These are phyloP conservation scores for Aspidiotus destructor DNA, from an alignment of 2,888 invertebrate genomes.

Conservation along the genomic window DNA sequence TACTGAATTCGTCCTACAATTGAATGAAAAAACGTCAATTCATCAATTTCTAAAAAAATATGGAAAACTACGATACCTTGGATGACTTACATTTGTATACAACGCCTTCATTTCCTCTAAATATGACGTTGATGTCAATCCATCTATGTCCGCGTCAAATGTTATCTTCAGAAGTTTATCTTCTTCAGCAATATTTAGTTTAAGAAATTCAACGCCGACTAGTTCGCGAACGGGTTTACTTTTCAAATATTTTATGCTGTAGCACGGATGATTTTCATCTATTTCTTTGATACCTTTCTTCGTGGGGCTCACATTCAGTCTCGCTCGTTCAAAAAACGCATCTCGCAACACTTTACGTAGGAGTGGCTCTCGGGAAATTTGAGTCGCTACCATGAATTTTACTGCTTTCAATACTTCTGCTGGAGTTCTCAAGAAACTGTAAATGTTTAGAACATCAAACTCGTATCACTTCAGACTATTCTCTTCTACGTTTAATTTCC, in stretches of 20 bases:
- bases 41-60: conserved; percentile 17
- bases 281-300: conserved; percentile 87
- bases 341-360: conserved; percentile 76
- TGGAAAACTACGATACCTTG: not conserved
- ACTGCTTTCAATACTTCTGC: conserved; percentile 83
- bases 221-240: conserved; percentile 87
- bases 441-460: conserved; percentile 7
- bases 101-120: conserved; percentile 82
- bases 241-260: conserved; percentile 77
- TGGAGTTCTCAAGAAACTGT: conserved; percentile 54
- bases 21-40: conserved; percentile 13
- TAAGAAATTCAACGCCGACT: conserved; percentile 80
- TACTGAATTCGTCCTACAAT: conserved; percentile 80
- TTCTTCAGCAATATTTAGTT: conserved; percentile 67
- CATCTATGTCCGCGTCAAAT: conserved; percentile 66
- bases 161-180: conserved; percentile 67
- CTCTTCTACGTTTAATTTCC: conserved; percentile 33
- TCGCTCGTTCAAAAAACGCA: conserved; percentile 78
- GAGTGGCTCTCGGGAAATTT: conserved; percentile 82
- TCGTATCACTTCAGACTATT: too few relatives aligned
- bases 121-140: conserved; percentile 62
- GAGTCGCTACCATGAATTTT: conserved; percentile 88
- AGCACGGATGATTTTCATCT: conserved; percentile 86
- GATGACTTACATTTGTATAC: conserved; percentile 57
- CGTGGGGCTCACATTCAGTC: conserved; percentile 70